Conservation (phyloP, 2,888 invertebrate genomes). For the Mythimna ferrago region DNA sequence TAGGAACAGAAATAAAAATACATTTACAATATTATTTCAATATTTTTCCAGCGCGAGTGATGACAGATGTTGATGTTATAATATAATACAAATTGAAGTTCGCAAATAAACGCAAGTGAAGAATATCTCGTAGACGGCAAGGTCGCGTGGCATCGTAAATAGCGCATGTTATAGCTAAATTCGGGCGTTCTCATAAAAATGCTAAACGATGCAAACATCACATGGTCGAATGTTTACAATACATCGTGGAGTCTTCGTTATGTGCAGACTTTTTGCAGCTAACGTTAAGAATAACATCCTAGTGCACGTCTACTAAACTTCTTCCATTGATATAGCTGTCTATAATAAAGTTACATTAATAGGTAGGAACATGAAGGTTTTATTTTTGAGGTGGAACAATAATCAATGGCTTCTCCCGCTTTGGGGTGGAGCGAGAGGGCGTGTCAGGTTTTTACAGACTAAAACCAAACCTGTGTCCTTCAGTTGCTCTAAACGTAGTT, state of each 20-base stretch:
- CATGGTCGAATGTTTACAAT: conserved; percentile 18
- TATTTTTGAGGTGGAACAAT: no score
- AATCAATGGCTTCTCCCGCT: no score
- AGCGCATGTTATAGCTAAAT: conserved; percentile 3
- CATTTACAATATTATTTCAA: conserved; percentile 3
- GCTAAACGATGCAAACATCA: neutral
- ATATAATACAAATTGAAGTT: conserved; percentile 13
- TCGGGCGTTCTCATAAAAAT: conserved; percentile 6
- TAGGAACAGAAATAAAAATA: conserved; percentile 17
- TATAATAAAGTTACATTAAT: neutral
- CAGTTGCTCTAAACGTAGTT: no score
- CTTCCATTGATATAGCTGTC: neutral
- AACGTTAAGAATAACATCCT: conserved; percentile 3
- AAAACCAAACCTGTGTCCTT: no score
- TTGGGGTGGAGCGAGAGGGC: no score
- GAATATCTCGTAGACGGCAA: conserved; percentile 14
- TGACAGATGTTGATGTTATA: conserved; percentile 30
- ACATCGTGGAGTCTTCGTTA: neutral
- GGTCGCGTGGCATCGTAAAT: conserved; percentile 9
- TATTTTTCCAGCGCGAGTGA: conserved; percentile 11
- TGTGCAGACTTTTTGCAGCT: conserved; percentile 10
- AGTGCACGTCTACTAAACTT: neutral
- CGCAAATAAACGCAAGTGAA: neutral
- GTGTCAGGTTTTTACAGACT: no score
- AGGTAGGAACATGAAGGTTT: neutral